A percentile compares a stretch with the other conserved stretches of the same genome.
Conservation (phyloP, 2,888 invertebrate genomes). For the Clostera curtula region DNA sequence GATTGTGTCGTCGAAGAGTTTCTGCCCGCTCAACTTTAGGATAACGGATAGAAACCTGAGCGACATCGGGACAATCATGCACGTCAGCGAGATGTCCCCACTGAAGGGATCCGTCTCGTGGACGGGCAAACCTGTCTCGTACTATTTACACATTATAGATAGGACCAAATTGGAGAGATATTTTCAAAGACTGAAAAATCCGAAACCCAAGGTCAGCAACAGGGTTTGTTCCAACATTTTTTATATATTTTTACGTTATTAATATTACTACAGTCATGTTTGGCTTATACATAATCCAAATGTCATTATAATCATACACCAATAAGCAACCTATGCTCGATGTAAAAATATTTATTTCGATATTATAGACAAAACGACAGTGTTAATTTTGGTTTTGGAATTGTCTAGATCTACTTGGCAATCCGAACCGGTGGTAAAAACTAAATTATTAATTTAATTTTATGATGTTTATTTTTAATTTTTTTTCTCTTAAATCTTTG, state of each 20-base stretch:
- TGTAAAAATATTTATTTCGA: no score
- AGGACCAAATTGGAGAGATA: constrained; percentile 97
- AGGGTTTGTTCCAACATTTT: constrained; percentile 69
- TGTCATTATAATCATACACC: no score
- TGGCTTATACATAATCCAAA: no score
- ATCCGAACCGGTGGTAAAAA: no score
- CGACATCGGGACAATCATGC: constrained; percentile 99
- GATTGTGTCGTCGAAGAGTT: constrained; percentile 98
- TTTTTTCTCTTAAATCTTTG: no score
- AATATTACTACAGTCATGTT: no score
- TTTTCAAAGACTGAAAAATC: constrained; percentile 95
- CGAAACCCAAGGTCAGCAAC: constrained; percentile 82
- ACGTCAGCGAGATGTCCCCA: constrained; percentile 97
- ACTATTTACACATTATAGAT: constrained; percentile 98
- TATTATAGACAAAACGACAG: no score
- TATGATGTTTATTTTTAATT: no score
- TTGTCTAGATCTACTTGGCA: no score
- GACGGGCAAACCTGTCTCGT: constrained; percentile 99
- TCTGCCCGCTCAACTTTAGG: constrained; percentile 98
- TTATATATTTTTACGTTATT: constrained; percentile 5
- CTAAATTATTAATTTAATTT: no score
- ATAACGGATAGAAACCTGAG: constrained; percentile 98
- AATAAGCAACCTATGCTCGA: no score
- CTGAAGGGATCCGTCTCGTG: constrained; percentile 97
- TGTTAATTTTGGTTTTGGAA: no score